Evolutionary conservation across 2,797 vertebrate genomes (phyloP).

Genomic region (Enteromius afrohamiltoni): DNA sequence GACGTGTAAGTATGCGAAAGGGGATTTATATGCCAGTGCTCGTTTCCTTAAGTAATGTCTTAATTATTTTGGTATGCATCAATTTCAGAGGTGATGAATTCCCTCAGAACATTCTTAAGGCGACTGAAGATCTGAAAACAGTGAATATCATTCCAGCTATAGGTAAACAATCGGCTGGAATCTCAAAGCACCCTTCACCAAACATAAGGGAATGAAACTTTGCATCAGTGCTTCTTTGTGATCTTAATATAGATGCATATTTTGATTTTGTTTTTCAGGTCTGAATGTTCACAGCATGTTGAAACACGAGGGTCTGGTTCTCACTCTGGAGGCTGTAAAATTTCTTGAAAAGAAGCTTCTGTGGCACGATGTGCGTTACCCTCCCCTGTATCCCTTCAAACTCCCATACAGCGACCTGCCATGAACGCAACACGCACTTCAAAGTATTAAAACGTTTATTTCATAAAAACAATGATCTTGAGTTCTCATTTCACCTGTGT

Average conservation of each 20-base stretch:
- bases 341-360: conserved; percentile 89
- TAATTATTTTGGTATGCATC: not conserved
- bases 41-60: not conserved
- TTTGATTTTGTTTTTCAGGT: conserved; percentile 69
- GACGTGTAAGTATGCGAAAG: conserved; percentile 79
- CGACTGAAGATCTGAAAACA: conserved; percentile 77
- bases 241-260: not conserved
- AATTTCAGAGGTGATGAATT: conserved; percentile 79
- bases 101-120: conserved; percentile 79
- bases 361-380: conserved; percentile 83
- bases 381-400: conserved; percentile 79
- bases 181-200: not conserved
- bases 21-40: not conserved
- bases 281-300: conserved; percentile 90
- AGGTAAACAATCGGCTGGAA: conserved; percentile 73
- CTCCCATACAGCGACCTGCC: conserved; percentile 84
- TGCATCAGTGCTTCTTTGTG: not conserved
- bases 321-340: conserved; percentile 80
- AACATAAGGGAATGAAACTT: not conserved
- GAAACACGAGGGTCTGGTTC: conserved; percentile 84
- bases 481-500: conserved; percentile 43
- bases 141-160: conserved; percentile 85
- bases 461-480: conserved; percentile 51
- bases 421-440: conserved; percentile 54
- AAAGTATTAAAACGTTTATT: conserved; percentile 54